Base-by-base conservation (phyloP, 23 tunicate species). In the Trididemnum clinides region DNA sequence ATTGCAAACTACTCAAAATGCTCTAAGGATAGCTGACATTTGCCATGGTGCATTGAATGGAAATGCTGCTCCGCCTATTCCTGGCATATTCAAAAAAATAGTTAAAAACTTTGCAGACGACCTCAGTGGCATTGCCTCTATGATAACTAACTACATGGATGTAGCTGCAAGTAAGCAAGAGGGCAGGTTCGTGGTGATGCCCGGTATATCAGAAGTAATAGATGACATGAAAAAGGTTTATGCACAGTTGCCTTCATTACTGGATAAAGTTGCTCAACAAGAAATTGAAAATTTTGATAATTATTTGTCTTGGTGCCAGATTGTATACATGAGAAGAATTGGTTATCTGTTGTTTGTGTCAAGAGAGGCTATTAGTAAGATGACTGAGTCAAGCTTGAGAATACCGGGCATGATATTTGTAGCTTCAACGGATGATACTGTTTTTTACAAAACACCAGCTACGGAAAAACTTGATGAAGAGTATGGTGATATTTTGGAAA, bases 401-500 rank as follows among this genome's bases (percentile, higher is more conserved):
- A n/a, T 34, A 0, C 31, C 83, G 31, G 98, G 90, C 1, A 23
- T 82, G 57, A 82, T 81, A 33, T 86, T 88, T 64, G 84, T 84
- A 38, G 98, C 84, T 33, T 72, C 87, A 29, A 90, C 93, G 1
- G 57, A 81, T 29, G 90, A 81, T 4, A 89, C 90, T 35, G 64
- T 64, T 0, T 94, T 86, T 57, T 94, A 85, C 65, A 94, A 94
- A 71, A 89, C 98, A 0, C 88, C 87, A 21, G 82, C 87, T 5
- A 94, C 98, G 0, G 65, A 66, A 28, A 69, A 79, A 37, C 82
- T 94, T 0, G 98, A 94, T 81, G 84, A 63, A 39, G 77, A 82
- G 1, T 91, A 32, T 57, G 98, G 98, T 3, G 98, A 94, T 81
- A 82, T 94, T 51, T 77, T 94, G n/a, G 98, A 86, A 73, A 93